A percentile compares a stretch with the other conserved stretches of the same genome.
Evolutionary conservation across 2,888 invertebrate genomes (phyloP).

Genomic region (Scelioninae gen. 1): DNA sequence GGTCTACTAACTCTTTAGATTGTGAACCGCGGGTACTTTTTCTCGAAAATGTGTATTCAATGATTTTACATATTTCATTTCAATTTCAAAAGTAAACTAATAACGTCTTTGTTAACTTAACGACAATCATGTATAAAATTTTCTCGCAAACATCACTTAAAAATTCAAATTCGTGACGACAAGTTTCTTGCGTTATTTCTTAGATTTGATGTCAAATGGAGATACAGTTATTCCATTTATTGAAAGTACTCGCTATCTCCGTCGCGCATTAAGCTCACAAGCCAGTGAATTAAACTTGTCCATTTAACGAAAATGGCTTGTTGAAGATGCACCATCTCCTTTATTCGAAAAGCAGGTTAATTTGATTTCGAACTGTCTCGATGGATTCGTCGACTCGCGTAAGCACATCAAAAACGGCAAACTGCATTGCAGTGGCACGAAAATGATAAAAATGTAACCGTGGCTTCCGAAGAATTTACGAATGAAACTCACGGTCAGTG

Average conservation of each 20-base stretch:
- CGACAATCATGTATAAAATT: no score
- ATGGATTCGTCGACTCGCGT: slow-evolving; percentile 15
- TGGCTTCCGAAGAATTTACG: slow-evolving; percentile 64
- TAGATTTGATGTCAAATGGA: slow-evolving; percentile 18
- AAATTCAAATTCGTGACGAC: no score
- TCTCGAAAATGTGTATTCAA: no score
- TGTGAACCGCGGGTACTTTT: no score
- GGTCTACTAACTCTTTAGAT: no score
- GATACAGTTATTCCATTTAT: slow-evolving; percentile 18
- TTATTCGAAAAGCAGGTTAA: slow-evolving; percentile 56
- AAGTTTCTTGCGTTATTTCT: not conserved
- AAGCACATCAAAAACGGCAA: slow-evolving; percentile 51
- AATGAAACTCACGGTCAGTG: slow-evolving; percentile 64
- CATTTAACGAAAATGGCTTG: slow-evolving; percentile 45
- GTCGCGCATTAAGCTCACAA: slow-evolving; percentile 14
- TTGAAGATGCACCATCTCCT: slow-evolving; percentile 43
- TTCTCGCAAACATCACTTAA: not conserved
- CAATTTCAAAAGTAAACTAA: no score
- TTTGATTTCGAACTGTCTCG: slow-evolving; percentile 54
- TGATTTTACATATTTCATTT: no score
- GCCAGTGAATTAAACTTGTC: slow-evolving; percentile 28
- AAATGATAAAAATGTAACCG: slow-evolving; percentile 71
- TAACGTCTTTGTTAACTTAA: no score
- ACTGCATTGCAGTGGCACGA: slow-evolving; percentile 72
- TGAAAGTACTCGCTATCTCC: slow-evolving; percentile 25